A percentile compares a stretch with the other conserved stretches of the same genome.
Evolutionary conservation across 2,888 invertebrate species (phyloP).

Genomic region (Thereva unica): DNA sequence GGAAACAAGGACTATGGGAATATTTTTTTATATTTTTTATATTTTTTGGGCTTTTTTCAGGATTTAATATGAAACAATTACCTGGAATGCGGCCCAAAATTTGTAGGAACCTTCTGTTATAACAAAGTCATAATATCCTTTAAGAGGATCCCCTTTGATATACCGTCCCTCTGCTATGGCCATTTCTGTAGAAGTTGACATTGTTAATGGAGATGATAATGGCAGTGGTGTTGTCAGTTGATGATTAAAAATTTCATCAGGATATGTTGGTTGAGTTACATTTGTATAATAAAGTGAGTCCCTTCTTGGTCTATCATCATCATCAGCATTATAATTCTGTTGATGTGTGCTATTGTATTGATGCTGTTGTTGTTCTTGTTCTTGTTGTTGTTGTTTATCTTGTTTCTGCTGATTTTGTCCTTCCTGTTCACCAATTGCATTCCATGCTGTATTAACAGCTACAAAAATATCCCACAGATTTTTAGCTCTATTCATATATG

Average conservation of each 20-base stretch:
- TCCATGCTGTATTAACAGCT: slow-evolving; percentile 52
- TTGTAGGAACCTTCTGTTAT: slow-evolving; percentile 88
- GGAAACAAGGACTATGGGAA: background rate
- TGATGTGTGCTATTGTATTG: too few relatives aligned
- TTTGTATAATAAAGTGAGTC: slow-evolving; percentile 8
- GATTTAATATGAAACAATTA: slow-evolving; percentile 51
- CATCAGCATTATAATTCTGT: background rate
- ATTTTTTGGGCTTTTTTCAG: too few relatives aligned
- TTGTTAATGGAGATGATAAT: background rate
- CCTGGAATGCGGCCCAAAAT: slow-evolving; percentile 87
- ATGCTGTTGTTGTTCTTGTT: slow-evolving; percentile 41
- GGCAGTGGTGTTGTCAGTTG: background rate
- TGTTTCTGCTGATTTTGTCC: background rate
- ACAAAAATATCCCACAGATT: slow-evolving; percentile 54
- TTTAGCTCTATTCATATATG: slow-evolving; percentile 49
- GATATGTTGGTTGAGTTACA: background rate
- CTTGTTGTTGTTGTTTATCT: slow-evolving; percentile 32
- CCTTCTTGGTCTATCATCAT: slow-evolving; percentile 16
- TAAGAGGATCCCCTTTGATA: slow-evolving; percentile 69
- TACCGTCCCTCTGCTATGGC: slow-evolving; percentile 55
- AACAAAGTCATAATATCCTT: slow-evolving; percentile 82
- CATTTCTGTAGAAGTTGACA: slow-evolving; percentile 30
- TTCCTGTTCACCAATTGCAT: slow-evolving; percentile 44
- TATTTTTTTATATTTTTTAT: too few relatives aligned
- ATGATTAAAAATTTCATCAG: background rate